A percentile compares a stretch with the other conserved stretches of the same genome.
phyloP scores from a whole-genome alignment of 2,888 invertebrate genomes.

The Metallyticus violacea region DNA sequence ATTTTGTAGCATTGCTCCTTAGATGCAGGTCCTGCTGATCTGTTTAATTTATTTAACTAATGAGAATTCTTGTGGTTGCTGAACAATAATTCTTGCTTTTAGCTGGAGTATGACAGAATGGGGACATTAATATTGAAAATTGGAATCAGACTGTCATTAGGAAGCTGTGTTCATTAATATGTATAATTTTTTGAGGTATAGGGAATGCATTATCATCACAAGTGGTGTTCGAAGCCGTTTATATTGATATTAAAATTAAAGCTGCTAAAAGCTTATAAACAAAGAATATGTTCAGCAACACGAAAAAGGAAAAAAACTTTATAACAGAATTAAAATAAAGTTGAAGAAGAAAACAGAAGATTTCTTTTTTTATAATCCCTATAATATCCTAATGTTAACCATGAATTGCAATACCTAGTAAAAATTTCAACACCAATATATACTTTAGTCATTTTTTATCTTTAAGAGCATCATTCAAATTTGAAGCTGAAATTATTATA shows the following conservation, averaged over 20 bases:
- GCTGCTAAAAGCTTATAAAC: constrained; percentile 20
- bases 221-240: not conserved
- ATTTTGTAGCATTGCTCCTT: not conserved
- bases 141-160: not conserved
- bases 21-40: constrained; percentile 20
- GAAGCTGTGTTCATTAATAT: not conserved
- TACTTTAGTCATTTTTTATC: no score
- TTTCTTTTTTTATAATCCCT: not conserved
- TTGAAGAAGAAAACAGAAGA: constrained; percentile 24
- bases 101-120: not conserved
- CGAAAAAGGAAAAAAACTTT: constrained; percentile 27
- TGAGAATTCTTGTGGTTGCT: constrained; percentile 27
- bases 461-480: no score
- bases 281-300: constrained; percentile 28
- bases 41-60: constrained; percentile 26
- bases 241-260: constrained; percentile 8
- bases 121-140: not conserved
- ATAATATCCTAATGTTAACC: not conserved
- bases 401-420: not conserved
- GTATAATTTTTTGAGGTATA: constrained; percentile 12
- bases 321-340: constrained; percentile 33
- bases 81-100: constrained; percentile 25
- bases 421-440: no score
- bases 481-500: no score
- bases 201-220: not conserved